Percentiles rank a stretch among this genome's conserved stretches.
phyloP scores from a whole-genome alignment of 2,113 vertebrate genomes.

The Chionis minor region DNA sequence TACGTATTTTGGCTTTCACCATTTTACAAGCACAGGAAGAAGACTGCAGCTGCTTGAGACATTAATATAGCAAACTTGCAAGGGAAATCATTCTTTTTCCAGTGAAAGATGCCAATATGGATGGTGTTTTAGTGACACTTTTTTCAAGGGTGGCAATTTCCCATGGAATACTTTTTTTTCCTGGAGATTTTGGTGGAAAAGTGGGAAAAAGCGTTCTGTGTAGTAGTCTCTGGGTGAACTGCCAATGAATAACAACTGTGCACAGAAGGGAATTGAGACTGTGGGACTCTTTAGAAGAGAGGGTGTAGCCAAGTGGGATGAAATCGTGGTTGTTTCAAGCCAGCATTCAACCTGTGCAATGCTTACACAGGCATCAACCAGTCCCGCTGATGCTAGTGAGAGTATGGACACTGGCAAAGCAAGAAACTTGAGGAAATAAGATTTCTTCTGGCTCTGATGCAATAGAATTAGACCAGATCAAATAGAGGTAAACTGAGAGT shows the following conservation, averaged over 20 bases:
- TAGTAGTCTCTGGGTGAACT: not conserved
- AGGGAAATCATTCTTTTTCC: not conserved
- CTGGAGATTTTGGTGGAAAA: not conserved
- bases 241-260: not conserved
- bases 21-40: not conserved
- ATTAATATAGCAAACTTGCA: not conserved
- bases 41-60: not conserved
- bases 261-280: not conserved
- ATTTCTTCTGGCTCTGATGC: not conserved
- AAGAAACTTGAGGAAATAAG: not conserved
- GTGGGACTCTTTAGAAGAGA: not conserved
- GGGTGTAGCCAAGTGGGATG: not conserved
- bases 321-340: not conserved
- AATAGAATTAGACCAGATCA: not conserved
- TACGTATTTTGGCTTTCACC: not conserved
- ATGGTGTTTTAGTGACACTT: not conserved
- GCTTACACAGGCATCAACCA: not conserved
- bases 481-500: not conserved
- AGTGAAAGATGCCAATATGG: not conserved
- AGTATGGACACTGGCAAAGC: not conserved
- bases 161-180: not conserved
- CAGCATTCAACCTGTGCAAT: no score
- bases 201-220: not conserved
- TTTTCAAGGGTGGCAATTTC: not conserved
- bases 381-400: not conserved